Percentiles rank a stretch among this genome's conserved stretches.
phyloP scores from a whole-genome alignment of 2,797 vertebrate genomes.

The Diceros bicornis region DNA sequence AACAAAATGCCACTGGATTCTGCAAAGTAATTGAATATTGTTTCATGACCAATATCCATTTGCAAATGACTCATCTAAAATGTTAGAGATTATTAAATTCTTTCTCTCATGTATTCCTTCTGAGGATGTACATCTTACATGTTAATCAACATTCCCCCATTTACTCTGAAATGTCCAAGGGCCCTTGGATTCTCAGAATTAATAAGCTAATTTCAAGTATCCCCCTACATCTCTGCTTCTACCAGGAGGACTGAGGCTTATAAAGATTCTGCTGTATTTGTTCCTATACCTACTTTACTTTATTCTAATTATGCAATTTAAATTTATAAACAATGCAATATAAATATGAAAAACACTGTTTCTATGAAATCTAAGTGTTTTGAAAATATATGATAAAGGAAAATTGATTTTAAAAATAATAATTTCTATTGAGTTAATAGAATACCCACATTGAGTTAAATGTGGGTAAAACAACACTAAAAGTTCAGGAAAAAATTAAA shows the following conservation, averaged over 20 bases:
- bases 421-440: background rate
- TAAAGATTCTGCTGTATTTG: background rate
- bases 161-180: background rate
- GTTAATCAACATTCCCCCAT: background rate
- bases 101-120: background rate
- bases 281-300: background rate
- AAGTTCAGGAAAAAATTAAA: background rate
- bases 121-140: background rate
- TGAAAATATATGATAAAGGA: background rate
- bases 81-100: background rate
- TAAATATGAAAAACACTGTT: background rate
- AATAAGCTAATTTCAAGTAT: background rate
- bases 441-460: too few species aligned
- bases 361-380: background rate
- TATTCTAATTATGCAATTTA: background rate
- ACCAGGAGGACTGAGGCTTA: background rate
- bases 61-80: background rate
- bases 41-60: background rate
- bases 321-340: background rate
- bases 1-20: background rate
- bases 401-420: background rate
- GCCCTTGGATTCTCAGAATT: background rate
- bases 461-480: background rate
- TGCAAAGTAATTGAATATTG: background rate
- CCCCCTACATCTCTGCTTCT: background rate